phyloP scores from a whole-genome alignment of 2,113 vertebrate species.

The Ciconia stormi region DNA sequence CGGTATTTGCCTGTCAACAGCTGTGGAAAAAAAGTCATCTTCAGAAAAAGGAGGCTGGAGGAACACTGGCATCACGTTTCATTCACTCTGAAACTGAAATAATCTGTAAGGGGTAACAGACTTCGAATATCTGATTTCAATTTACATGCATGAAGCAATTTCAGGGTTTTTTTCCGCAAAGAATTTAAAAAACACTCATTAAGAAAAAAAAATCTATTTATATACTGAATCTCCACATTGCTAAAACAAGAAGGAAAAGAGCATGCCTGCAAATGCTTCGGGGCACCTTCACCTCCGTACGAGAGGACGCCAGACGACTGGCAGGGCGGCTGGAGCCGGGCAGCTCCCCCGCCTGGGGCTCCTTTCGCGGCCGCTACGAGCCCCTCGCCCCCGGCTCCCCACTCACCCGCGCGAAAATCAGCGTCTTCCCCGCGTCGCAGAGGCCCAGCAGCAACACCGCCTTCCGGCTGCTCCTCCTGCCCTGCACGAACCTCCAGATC shows the following conservation, averaged over 20 bases:
- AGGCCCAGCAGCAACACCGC: constrained; percentile 77
- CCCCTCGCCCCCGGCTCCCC: no score
- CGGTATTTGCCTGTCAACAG: constrained; percentile 85
- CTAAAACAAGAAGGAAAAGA: not conserved
- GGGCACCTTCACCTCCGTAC: not conserved
- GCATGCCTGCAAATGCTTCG: fast-evolving
- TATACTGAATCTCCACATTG: no score
- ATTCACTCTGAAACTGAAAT: fast-evolving
- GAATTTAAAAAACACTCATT: not conserved
- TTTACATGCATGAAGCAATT: fast-evolving
- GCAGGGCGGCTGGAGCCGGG: not conserved
- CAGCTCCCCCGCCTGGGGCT: no score
- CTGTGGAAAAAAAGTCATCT: constrained; percentile 52
- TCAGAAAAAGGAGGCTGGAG: not conserved
- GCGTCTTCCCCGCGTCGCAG: constrained; percentile 77
- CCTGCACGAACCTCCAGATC: constrained; percentile 71
- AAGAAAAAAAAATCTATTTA: not conserved
- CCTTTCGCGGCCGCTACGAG: not conserved
- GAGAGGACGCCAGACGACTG: not conserved
- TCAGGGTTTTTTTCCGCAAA: fast-evolving
- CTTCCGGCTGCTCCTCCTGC: constrained; percentile 66
- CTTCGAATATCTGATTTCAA: fast-evolving
- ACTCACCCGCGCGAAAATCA: constrained; percentile 76
- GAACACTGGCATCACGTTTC: fast-evolving
- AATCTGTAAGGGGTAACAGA: fast-evolving